phyloP scores from a whole-genome alignment of 1,140 invertebrate genomes.

The Drosophila ercepeae region DNA sequence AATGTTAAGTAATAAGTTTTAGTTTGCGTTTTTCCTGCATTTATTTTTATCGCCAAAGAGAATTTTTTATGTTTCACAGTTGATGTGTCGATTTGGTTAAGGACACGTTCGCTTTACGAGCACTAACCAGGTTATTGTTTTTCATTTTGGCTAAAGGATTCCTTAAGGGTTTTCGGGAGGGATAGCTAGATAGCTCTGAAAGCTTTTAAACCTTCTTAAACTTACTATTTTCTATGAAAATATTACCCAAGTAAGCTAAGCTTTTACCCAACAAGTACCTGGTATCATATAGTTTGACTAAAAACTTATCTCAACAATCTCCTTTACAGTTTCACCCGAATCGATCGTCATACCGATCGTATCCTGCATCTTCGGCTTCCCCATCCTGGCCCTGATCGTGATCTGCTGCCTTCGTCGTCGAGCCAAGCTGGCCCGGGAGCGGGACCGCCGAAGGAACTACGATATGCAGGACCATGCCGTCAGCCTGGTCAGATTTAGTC shows the following conservation, averaged over 20 bases:
- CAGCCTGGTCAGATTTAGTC: conserved; percentile 91
- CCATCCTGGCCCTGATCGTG: conserved; percentile 91
- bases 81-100: neutral
- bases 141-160: neutral
- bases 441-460: conserved; percentile 90
- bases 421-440: conserved; percentile 91
- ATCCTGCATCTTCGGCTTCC: conserved; percentile 94
- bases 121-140: neutral
- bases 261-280: too few species aligned
- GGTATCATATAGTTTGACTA: neutral
- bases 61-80: neutral
- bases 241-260: too few species aligned
- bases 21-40: neutral
- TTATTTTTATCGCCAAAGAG: neutral
- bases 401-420: conserved; percentile 93
- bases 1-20: too few species aligned
- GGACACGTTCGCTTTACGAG: neutral
- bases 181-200: too few species aligned
- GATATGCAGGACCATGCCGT: conserved; percentile 91
- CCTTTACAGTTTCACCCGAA: conserved; percentile 93
- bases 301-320: too few species aligned
- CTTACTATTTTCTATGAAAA: too few species aligned
- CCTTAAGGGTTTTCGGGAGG: neutral
- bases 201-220: too few species aligned
- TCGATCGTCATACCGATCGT: conserved; percentile 94